phyloP scores from a whole-genome alignment of 2,888 invertebrate genomes.

The Thalpophila matura region DNA sequence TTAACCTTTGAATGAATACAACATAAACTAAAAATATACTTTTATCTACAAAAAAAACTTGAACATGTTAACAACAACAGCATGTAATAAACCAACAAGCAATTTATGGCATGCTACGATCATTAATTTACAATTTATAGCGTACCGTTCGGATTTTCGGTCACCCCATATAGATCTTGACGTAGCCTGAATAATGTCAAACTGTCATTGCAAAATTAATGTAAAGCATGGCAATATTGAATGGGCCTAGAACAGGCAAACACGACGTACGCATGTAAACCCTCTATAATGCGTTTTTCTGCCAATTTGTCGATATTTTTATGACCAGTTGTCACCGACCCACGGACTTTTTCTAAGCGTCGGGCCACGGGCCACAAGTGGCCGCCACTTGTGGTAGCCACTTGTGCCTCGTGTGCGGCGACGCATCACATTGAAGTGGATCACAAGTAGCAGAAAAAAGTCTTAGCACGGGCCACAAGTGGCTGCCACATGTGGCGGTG shows the following conservation, averaged over 20 bases:
- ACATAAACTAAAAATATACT: not conserved
- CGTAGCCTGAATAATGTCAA: slow-evolving; percentile 15
- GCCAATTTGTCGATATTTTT: no score
- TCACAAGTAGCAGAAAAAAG: no score
- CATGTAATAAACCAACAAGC: slow-evolving; percentile 30
- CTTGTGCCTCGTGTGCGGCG: no score
- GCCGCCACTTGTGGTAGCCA: no score
- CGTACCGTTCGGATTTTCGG: slow-evolving; percentile 12
- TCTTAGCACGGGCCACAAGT: no score
- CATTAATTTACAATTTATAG: slow-evolving; percentile 50
- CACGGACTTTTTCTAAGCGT: no score
- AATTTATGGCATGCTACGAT: slow-evolving; percentile 43
- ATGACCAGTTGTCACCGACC: no score
- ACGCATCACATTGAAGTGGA: no score
- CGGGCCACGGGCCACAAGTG: no score
- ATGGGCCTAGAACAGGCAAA: not conserved
- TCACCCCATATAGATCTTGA: slow-evolving; percentile 15
- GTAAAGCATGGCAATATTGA: slow-evolving; percentile 11
- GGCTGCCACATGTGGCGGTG: no score
- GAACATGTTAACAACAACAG: not conserved
- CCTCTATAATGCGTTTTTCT: no score
- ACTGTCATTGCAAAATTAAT: slow-evolving; percentile 31
- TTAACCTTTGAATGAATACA: not conserved
- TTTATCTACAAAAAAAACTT: not conserved
- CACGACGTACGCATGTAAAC: no score